Percentiles rank a stretch among this genome's conserved stretches.
Conservation (phyloP, 35 echinoderm and acorn worm genomes). For the Anneissia japonica region DNA sequence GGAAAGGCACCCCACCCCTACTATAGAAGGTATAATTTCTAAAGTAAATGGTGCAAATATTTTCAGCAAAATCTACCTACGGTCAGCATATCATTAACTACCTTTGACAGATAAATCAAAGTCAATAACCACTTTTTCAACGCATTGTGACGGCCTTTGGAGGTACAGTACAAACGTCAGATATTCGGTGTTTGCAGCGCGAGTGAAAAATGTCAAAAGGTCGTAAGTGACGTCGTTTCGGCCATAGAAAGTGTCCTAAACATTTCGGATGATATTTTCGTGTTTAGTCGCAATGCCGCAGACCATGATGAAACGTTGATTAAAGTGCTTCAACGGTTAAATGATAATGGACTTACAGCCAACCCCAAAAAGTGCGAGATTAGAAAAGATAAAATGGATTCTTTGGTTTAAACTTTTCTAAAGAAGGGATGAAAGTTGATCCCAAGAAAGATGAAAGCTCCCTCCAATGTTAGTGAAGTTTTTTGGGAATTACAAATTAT, state of each 20-base stretch:
- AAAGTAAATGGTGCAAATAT: constrained; percentile 35
- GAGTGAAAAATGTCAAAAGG: constrained; percentile 57
- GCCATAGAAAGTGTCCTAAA: constrained; percentile 40
- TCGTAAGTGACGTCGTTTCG: constrained; percentile 30
- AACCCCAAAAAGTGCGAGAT: constrained; percentile 54
- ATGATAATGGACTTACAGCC: constrained; percentile 14
- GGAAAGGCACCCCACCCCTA: constrained; percentile 54
- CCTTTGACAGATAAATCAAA: constrained; percentile 1
- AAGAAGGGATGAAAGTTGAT: constrained; percentile 20
- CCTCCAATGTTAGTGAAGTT: too few species aligned
- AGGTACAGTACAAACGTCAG: constrained; percentile 33
- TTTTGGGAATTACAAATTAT: background rate
- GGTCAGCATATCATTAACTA: constrained; percentile 46
- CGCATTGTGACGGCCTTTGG: constrained; percentile 19
- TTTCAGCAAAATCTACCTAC: constrained; percentile 55
- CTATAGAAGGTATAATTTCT: constrained; percentile 16
- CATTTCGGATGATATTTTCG: constrained; percentile 69
- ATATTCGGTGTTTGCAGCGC: constrained; percentile 67
- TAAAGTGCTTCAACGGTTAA: constrained; percentile 47
- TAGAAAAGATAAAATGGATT: constrained; percentile 27
- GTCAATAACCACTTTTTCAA: constrained; percentile 48
- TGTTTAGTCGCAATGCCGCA: constrained; percentile 13
- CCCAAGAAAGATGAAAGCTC: constrained; percentile 17
- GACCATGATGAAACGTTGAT: constrained; percentile 36
- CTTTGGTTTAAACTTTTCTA: constrained; percentile 51